Evolutionary conservation across 2,113 vertebrate species (phyloP).

Genomic region (Brevimyrus niger): DNA sequence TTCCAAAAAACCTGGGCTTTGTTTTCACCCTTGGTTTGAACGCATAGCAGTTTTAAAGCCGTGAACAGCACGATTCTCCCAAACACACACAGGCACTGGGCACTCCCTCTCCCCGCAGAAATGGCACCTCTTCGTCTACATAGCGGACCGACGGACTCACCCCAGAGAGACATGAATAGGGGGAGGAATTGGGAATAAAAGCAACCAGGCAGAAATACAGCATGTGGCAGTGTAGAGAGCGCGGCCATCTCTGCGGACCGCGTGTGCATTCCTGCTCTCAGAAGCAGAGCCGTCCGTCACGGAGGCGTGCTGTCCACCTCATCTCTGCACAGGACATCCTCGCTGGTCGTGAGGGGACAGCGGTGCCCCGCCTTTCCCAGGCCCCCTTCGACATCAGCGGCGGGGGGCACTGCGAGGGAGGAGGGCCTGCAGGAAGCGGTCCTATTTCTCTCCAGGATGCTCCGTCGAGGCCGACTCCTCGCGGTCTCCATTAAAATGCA

Average conservation of each 20-base stretch:
- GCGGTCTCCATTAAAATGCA: neutral
- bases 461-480: neutral
- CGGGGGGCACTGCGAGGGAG: neutral
- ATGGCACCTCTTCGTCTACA: neutral
- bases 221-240: neutral
- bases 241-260: neutral
- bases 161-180: neutral
- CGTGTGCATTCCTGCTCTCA: conserved; percentile 25
- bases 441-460: neutral
- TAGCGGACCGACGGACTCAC: neutral
- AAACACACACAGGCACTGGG: conserved; percentile 29
- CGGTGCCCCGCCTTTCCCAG: neutral
- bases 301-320: conserved; percentile 18
- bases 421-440: neutral
- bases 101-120: neutral
- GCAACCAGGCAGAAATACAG: neutral
- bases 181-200: neutral
- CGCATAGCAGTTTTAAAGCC: conserved; percentile 28
- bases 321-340: neutral
- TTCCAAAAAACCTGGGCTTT: conserved; percentile 37
- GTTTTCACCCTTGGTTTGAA: conserved; percentile 37
- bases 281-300: conserved; percentile 32
- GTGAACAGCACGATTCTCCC: conserved; percentile 29
- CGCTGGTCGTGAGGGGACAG: neutral
- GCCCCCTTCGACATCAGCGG: neutral